Evolutionary conservation across 2,888 invertebrate species (phyloP), one percentile per base, ranked within the genome.

Genomic region (Tridacna crocea): DNA sequence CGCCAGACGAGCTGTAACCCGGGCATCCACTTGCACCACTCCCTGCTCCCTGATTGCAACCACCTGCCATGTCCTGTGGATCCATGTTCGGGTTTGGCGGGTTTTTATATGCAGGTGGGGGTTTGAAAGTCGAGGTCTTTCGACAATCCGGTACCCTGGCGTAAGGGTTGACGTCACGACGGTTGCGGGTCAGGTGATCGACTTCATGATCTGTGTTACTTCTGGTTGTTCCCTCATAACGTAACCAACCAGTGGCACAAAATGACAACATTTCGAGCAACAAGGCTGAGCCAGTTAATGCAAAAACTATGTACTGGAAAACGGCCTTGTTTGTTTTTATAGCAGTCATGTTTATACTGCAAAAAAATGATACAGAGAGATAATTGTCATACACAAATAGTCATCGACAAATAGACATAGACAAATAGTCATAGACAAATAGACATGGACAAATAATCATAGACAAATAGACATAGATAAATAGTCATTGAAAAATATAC

Each of bases 171-270:
- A 36, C 36, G 36, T 36, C 8, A 36, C 36, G 36, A 12, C 70
- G 70, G 26, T 24, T 70, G 17, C 70, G 46, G 8, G 24, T 51
- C 11, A 3, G n/a, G 26, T 70, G 19, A 13, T 17, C 51, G 1
- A 51, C 17, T 11, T 47, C n/a, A 0, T 48, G 51, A 13, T 24
- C 19, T 46, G 15, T 51, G 13, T 17, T 22, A 1, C 1, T 17
- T 17, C 19, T 6, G 8, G n/a, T 27, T 4, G 36, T 68, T 47
- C 70, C 70, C 51, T 70, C 70, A 22, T 51, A 47, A 4, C 70
- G 70, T 36, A 79, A n/a, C 80, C 80, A 80, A 24, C 80, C 80
- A 19, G 72, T 51, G 0, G 80, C 58, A 47, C 72, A 24, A 66
- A 80, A 65, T 26, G 76, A 58, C n/a, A 76, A 66, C 12, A 76